A percentile compares a stretch with the other conserved stretches of the same genome.
phyloP scores from a whole-genome alignment of 1,140 invertebrate genomes.

The Sycophaga agraensis region DNA sequence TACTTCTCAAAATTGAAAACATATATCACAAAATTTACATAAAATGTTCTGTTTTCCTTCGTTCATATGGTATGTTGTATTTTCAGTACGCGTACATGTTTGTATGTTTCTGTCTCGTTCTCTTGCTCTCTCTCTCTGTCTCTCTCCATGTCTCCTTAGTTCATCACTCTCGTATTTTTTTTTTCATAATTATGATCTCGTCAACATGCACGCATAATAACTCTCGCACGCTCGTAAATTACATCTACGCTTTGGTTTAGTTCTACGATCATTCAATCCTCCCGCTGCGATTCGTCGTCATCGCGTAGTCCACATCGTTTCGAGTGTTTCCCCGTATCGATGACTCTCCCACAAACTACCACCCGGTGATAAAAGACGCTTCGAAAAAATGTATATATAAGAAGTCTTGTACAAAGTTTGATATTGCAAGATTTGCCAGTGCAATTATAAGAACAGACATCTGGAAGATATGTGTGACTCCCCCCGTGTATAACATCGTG shows the following conservation, averaged over 20 bases:
- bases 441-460: constrained; percentile 5
- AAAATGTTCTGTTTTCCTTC: constrained; percentile 10
- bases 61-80: too few relatives aligned
- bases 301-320: constrained; percentile 8
- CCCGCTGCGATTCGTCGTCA: neutral
- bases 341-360: neutral
- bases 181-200: neutral
- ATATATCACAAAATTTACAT: constrained; percentile 21
- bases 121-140: too few relatives aligned
- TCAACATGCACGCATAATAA: constrained; percentile 12
- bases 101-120: neutral
- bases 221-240: constrained; percentile 10
- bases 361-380: constrained; percentile 1
- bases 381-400: constrained; percentile 29
- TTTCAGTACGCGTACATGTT: neutral
- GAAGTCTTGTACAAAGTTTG: constrained; percentile 19
- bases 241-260: constrained; percentile 18
- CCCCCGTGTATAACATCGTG: too few relatives aligned
- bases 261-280: constrained; percentile 10
- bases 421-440: neutral
- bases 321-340: neutral
- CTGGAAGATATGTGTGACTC: constrained; percentile 26
- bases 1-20: neutral
- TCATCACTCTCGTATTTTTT: too few relatives aligned
- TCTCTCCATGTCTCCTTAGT: neutral